Evolutionary conservation across 2,797 vertebrate species (phyloP), one percentile per base, ranked within the genome.

Genomic region (Darevskia mixta): DNA sequence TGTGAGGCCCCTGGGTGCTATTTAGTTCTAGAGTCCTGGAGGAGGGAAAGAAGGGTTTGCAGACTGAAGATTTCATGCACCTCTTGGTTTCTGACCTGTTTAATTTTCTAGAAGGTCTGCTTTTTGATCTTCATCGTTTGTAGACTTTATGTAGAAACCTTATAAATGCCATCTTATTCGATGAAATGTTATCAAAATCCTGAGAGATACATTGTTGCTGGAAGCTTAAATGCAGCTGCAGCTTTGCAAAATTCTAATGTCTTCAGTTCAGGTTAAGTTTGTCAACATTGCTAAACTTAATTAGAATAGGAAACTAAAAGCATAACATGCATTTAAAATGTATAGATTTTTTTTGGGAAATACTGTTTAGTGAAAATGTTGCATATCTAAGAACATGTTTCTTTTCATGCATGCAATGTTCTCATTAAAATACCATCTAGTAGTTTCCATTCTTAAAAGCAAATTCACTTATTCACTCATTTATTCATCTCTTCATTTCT

Each of bases 371-470:
- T 29, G 55, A 6, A 92, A 88, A 66, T 3, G 58, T 23, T 83
- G n/a, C 20, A 86, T 79, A 32, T 88, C 9, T 0, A 0, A 27
- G 20, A 64, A 61, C n/a, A 6, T 86, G 15, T n/a, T n/a, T 5
- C 15, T 78, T 66, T 82, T 3, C 3, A 77, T 89, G 89, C 61
- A 85, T n/a, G 8, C 0, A 0, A 1, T 76, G 13, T 67, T 13
- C 87, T 72, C 32, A 79, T 89, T 85, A 85, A 83, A 86, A 67
- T 45, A 87, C 89, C 23, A 86, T 0, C n/a, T 80, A 73, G 41
- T 87, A 55, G 61, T 85, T 11, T 18, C 90, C 8, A 0, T 17
- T 87, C 72, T 92, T 85, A 45, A 85, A 72, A 86, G 61, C 23
- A 27, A 71, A 20, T 43, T 92, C 78, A 1, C 73, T 80, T 20